A percentile compares a stretch with the other conserved stretches of the same genome.
Evolutionary conservation across 23 tunicate species (phyloP).

Genomic region (Aplidium turbinatum): DNA sequence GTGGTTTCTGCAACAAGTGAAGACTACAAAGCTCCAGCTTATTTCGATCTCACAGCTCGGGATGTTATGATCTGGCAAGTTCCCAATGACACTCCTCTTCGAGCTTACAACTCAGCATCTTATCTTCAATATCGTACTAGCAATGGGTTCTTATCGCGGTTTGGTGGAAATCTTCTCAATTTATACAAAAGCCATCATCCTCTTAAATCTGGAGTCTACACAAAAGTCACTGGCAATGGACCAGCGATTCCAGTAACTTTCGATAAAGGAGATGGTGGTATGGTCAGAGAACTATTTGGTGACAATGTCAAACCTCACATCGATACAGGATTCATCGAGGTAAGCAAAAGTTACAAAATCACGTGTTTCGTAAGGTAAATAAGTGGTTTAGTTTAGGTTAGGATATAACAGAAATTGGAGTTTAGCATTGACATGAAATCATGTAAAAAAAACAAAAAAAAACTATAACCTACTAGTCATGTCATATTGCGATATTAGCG

Average conservation of each 20-base stretch:
- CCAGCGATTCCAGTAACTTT: conserved; percentile 48
- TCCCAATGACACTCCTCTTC: conserved; percentile 66
- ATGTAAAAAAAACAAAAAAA: no score
- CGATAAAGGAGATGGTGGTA: conserved; percentile 40
- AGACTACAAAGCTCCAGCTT: conserved; percentile 75
- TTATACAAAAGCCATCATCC: conserved; percentile 46
- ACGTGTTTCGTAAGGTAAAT: no score
- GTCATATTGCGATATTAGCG: no score
- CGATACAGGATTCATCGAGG: conserved; percentile 58
- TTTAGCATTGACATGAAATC: no score
- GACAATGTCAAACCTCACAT: background rate
- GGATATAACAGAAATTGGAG: no score
- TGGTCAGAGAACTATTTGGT: conserved; percentile 26
- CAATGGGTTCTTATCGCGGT: conserved; percentile 23
- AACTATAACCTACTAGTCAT: no score
- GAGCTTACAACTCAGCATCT: conserved; percentile 16
- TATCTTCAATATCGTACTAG: conserved; percentile 44
- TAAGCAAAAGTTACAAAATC: no score
- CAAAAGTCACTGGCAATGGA: conserved; percentile 25
- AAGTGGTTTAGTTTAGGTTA: no score
- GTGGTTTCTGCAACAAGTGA: conserved; percentile 52
- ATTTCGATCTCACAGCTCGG: conserved; percentile 47
- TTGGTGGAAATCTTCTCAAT: conserved; percentile 44
- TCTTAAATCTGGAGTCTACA: conserved; percentile 25
- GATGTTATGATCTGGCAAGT: conserved; percentile 96